phyloP scores from a whole-genome alignment of 1,140 invertebrate species.

The Copidosoma floridanum region DNA sequence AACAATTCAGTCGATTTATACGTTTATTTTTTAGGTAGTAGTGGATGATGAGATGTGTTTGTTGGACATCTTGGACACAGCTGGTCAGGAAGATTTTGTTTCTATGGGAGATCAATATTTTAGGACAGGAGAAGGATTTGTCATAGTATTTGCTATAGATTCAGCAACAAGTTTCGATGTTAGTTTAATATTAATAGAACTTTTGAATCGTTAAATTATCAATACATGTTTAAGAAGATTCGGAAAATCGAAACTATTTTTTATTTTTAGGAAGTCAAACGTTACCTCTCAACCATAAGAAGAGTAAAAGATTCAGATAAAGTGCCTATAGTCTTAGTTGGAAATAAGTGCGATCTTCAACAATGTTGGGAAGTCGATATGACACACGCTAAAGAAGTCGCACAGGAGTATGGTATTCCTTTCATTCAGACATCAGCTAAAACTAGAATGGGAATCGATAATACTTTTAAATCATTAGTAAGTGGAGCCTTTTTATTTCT shows the following conservation, averaged over 20 bases:
- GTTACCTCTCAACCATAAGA: slow-evolving; percentile 97
- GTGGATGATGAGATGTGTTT: slow-evolving; percentile 99
- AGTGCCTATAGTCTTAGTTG: slow-evolving; percentile 98
- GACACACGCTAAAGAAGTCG: slow-evolving; percentile 83
- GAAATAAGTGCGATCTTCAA: slow-evolving; percentile 97
- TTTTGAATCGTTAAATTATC: neutral
- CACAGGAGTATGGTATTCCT: slow-evolving; percentile 94
- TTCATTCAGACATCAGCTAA: slow-evolving; percentile 99
- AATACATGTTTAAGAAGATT: too few species aligned
- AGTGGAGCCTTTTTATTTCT: too few species aligned
- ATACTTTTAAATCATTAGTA: slow-evolving; percentile 98
- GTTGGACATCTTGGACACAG: slow-evolving; percentile 97
- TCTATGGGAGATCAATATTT: slow-evolving; percentile 98
- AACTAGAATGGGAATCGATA: slow-evolving; percentile 97
- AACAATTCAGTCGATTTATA: neutral
- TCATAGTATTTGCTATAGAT: slow-evolving; percentile 97
- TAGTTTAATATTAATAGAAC: neutral
- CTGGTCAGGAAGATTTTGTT: slow-evolving; percentile 99
- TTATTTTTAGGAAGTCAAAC: slow-evolving; percentile 68
- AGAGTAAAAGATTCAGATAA: slow-evolving; percentile 99
- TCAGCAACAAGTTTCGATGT: slow-evolving; percentile 98
- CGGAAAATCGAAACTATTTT: slow-evolving; percentile 10
- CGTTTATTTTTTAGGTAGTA: slow-evolving; percentile 71
- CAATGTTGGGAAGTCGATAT: slow-evolving; percentile 83
- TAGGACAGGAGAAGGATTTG: slow-evolving; percentile 96